Base-by-base conservation (phyloP, 2,888 invertebrate species). In the Rhodophaea formosa region DNA sequence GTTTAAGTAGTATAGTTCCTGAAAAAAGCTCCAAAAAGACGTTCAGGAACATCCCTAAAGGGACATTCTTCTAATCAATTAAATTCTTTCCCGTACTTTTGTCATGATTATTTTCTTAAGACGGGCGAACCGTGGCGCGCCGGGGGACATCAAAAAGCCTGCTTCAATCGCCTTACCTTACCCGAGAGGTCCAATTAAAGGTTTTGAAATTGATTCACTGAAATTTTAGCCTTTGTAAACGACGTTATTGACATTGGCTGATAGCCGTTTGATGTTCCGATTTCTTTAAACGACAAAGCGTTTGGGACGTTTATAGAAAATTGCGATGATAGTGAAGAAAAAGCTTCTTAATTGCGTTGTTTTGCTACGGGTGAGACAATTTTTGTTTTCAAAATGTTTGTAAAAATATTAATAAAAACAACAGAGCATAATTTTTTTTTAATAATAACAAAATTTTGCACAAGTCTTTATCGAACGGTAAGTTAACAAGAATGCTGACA, bases 161-260 rank as follows among this genome's bases (percentile, higher is more conserved):
- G 62, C 66, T 70, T 70, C 76, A 74, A 76, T 76, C 74, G 71
- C 64, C 75, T 77, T 77, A 80, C 78, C 73, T 77, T 62, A 43
- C 67, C 64, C 63, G 62, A 64, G 75, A 79, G 74, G 75, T 80
- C 84, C 87, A 89, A 89, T 90, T 89, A 89, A 86, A 81, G 83
- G 80, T 85, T 86, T 86, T 80, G 75, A 81, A 84, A 87, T 87
- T 83, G 86, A 90, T 82, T 87, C 84, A 73, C 66, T 67, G 70
- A 81, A 79, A 79, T 75, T 79, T 75, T 64, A 70, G 61, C 67
- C 76, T 84, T 82, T 84, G 79, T 84, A 75, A 81, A 82, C 77
- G 80, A 67, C 71, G 79, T 75, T 84, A 80, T 84, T 84, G 85
- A 83, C 82, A 78, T 80, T 79, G 73, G 75, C 65, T 62, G 75